Evolutionary conservation across 2,113 vertebrate species (phyloP).

Genomic region (Python bivittatus): DNA sequence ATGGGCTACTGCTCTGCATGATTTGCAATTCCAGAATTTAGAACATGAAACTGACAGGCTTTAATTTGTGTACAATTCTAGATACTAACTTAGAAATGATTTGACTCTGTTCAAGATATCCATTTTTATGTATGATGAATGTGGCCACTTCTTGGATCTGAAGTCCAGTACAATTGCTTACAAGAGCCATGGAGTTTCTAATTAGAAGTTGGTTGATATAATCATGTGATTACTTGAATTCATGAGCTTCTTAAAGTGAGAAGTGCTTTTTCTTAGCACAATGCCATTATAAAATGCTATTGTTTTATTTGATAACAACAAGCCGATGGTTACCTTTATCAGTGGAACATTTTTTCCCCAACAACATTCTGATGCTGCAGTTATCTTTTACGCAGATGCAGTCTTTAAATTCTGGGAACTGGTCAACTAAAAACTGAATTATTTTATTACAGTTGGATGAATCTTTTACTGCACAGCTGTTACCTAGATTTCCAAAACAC

Average conservation of each 20-base stretch:
- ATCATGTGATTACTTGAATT: constrained; percentile 8
- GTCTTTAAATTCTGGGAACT: constrained; percentile 72
- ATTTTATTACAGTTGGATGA: constrained; percentile 75
- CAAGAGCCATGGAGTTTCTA: neutral
- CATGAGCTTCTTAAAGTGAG: neutral
- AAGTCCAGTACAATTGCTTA: neutral
- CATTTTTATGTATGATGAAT: neutral
- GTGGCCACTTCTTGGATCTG: neutral
- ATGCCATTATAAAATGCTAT: neutral
- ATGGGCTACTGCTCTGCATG: neutral
- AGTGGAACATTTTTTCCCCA: constrained; percentile 73
- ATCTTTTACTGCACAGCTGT: constrained; percentile 77
- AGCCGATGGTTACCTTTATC: constrained; percentile 75
- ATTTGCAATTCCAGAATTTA: neutral
- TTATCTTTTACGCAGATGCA: constrained; percentile 78
- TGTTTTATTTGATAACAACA: constrained; percentile 7
- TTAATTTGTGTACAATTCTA: neutral
- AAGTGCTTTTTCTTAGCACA: neutral
- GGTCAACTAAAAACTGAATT: constrained; percentile 70
- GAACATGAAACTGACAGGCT: neutral
- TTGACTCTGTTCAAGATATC: neutral
- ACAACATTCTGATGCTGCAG: constrained; percentile 71
- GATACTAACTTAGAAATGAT: neutral
- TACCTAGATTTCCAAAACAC: constrained; percentile 72
- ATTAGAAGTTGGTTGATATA: neutral